Conservation (phyloP, 2,113 vertebrate genomes). For the Empidonax alnorum region DNA sequence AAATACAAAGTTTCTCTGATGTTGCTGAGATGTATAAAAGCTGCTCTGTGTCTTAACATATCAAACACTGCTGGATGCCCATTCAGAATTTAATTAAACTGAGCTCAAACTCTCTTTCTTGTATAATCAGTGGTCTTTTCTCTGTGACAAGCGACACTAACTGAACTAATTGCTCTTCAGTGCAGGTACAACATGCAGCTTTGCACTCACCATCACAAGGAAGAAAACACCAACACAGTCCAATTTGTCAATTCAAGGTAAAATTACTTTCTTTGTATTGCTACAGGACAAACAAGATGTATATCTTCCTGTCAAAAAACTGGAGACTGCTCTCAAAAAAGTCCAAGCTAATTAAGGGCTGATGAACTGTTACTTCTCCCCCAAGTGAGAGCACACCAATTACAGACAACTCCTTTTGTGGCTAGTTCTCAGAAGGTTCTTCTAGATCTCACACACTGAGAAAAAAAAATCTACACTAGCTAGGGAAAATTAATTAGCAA, state of each 20-base stretch:
- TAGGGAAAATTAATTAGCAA: slow-evolving; percentile 34
- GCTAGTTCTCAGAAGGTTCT: background rate
- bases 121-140: background rate
- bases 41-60: background rate
- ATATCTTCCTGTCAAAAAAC: background rate
- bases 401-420: background rate
- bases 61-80: background rate
- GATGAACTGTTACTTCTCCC: slow-evolving; percentile 41
- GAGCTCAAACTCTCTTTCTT: background rate
- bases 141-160: background rate
- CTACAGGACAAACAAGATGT: slow-evolving; percentile 37
- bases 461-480: background rate
- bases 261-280: background rate
- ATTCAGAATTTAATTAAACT: background rate
- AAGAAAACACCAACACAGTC: background rate
- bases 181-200: background rate
- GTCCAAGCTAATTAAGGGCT: slow-evolving; percentile 21
- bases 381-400: slow-evolving; percentile 16
- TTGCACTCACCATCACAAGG: background rate
- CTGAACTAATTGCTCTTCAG: slow-evolving; percentile 14
- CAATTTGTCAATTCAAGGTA: background rate
- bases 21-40: background rate
- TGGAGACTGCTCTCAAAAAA: background rate
- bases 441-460: background rate
- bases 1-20: background rate